Base-by-base conservation (phyloP, 2,113 vertebrate genomes). In the Scomber colias region DNA sequence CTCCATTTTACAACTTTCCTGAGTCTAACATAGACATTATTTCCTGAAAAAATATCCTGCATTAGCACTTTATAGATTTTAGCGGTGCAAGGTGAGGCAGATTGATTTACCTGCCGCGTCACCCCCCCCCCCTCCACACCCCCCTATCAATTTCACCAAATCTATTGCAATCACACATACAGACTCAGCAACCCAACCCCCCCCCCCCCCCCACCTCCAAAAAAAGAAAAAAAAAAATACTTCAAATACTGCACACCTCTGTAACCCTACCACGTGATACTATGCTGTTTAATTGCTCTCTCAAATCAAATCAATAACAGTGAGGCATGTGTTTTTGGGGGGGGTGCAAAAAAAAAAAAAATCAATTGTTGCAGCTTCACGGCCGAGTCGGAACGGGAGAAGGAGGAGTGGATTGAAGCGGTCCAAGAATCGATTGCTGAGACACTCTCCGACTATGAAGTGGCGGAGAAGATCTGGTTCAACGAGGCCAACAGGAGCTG, bases 401-500 rank as follows among this genome's bases (percentile, higher is more conserved):
- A 97, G 89, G 95, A 96, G 79, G 96, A 97, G 85, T 99, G 97
- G 98, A 96, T 97, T 90, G 97, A 98, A 95, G 96, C 96, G 56
- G 93, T 99, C 84, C 96, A 97, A 82, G 97, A 99, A 94, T 97
- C 97, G 4, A 99, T 99, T 71, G 96, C 96, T 10, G 98, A 99
- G 94, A 97, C 97, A 50, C 96, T 99, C 78, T 99, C 96, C 89
- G 97, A 99, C 96, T 99, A 98, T 72, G 98, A 99, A 96, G 98
- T 99, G 93, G 97, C 97, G 4, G 97, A 99, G 94, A 99, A 99
- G 96, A 97, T 99, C 93, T 99, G 98, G 98, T 97, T 97, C 95
- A 99, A 98, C 88, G 94, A 97, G 75, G 96, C 97, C 84, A 99
- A 99, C 93, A 93, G 96, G 90, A 96, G 83, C 93, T 99, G 98